Evolutionary conservation across 2,888 invertebrate species (phyloP).

Genomic region (Mamestra brassicae): DNA sequence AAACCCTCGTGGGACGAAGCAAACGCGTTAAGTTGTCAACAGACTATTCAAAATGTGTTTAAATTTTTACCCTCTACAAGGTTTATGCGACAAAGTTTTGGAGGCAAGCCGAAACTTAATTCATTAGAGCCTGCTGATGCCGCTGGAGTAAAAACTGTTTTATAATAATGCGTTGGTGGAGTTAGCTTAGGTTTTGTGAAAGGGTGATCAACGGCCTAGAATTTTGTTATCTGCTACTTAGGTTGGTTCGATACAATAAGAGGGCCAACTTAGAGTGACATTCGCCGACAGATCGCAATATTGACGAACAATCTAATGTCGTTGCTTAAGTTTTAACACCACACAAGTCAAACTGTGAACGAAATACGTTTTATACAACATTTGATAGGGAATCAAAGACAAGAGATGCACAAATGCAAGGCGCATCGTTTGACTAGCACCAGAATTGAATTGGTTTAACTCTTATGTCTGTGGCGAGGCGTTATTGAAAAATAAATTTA

Average conservation of each 20-base stretch:
- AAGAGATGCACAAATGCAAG: too few relatives aligned
- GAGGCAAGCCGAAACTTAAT: constrained; percentile 59
- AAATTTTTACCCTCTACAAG: constrained; percentile 54
- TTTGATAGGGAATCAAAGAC: too few relatives aligned
- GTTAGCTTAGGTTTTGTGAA: constrained; percentile 38
- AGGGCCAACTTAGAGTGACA: not conserved
- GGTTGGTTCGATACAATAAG: not conserved
- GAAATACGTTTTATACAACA: too few relatives aligned
- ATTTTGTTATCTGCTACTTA: constrained; percentile 6
- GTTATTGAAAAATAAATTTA: too few relatives aligned
- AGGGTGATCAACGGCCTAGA: not conserved
- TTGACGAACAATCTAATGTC: too few relatives aligned
- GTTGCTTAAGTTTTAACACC: too few relatives aligned
- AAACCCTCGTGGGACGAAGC: constrained; percentile 28
- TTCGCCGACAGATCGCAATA: not conserved
- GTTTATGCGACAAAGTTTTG: constrained; percentile 55
- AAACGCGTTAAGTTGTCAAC: constrained; percentile 41
- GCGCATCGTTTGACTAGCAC: too few relatives aligned
- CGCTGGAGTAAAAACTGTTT: constrained; percentile 44
- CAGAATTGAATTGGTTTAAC: too few relatives aligned
- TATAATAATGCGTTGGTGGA: constrained; percentile 29
- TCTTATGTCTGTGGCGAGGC: too few relatives aligned
- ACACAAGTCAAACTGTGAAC: too few relatives aligned
- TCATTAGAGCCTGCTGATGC: constrained; percentile 64
- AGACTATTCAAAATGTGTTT: constrained; percentile 52